Percentiles rank a stretch among this genome's conserved stretches.
Evolutionary conservation across 2,888 invertebrate species (phyloP).

Genomic region (Sturmia bella): DNA sequence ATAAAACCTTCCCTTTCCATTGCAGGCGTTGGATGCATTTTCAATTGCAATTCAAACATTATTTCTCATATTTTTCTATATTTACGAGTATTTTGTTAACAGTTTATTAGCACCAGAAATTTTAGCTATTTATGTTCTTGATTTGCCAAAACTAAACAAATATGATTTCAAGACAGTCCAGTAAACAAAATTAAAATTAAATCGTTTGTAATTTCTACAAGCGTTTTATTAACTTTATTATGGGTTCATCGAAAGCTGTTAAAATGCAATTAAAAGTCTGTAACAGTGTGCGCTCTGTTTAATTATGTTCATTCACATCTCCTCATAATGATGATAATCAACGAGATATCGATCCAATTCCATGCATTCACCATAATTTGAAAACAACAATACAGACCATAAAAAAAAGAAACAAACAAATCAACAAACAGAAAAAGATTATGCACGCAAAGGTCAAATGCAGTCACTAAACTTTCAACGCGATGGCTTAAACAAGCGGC

Average conservation of each 20-base stretch:
- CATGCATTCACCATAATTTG: slow-evolving; percentile 40
- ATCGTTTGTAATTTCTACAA: slow-evolving; percentile 54
- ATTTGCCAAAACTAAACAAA: too few relatives aligned
- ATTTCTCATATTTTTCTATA: too few relatives aligned
- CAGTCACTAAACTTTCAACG: slow-evolving; percentile 65
- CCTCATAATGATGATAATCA: slow-evolving; percentile 39
- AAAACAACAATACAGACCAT: slow-evolving; percentile 47
- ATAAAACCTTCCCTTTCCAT: too few relatives aligned
- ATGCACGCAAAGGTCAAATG: slow-evolving; percentile 64
- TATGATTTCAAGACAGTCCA: too few relatives aligned
- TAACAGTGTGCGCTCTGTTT: slow-evolving; percentile 47
- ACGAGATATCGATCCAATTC: slow-evolving; percentile 57
- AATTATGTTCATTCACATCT: slow-evolving; percentile 33
- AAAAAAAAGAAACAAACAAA: slow-evolving; percentile 28
- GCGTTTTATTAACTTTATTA: slow-evolving; percentile 60
- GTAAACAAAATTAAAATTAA: slow-evolving; percentile 26
- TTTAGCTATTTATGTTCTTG: too few relatives aligned
- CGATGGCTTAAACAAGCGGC: slow-evolving; percentile 24
- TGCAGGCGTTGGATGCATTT: too few relatives aligned
- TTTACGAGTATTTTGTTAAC: too few relatives aligned
- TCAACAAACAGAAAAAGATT: slow-evolving; percentile 28
- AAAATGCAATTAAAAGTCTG: slow-evolving; percentile 61
- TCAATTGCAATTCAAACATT: too few relatives aligned
- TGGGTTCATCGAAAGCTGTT: slow-evolving; percentile 43
- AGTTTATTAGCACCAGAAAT: too few relatives aligned